Percentiles rank a stretch among this genome's conserved stretches.
phyloP scores from a whole-genome alignment of 2,797 vertebrate genomes.

The Cynodonichthys magdalenae region DNA sequence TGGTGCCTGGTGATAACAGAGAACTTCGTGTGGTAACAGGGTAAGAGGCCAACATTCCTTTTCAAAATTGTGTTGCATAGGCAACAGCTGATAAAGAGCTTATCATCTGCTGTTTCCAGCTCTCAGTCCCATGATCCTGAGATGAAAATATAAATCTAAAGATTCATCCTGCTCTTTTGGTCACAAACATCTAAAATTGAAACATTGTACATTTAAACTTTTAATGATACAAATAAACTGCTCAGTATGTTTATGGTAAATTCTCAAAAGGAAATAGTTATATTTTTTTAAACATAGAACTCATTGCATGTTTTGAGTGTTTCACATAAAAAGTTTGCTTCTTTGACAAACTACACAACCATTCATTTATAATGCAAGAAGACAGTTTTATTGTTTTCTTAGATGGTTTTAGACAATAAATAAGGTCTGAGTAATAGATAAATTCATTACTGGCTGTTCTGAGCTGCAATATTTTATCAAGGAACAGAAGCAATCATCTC shows the following conservation, averaged over 20 bases:
- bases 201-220: slow-evolving; percentile 1
- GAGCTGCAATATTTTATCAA: not conserved
- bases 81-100: slow-evolving; percentile 67
- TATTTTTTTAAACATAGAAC: too few species aligned
- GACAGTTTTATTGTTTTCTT: not conserved
- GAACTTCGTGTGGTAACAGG: slow-evolving; percentile 52
- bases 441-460: not conserved
- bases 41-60: slow-evolving; percentile 74
- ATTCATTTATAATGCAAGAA: not conserved
- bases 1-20: slow-evolving; percentile 43
- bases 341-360: too few species aligned
- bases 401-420: too few species aligned
- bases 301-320: too few species aligned
- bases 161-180: slow-evolving; percentile 25
- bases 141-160: slow-evolving; percentile 48
- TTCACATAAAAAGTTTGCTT: too few species aligned
- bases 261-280: not conserved
- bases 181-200: slow-evolving; percentile 3
- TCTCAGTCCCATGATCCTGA: slow-evolving; percentile 63
- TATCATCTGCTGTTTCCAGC: slow-evolving; percentile 58
- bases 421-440: too few species aligned
- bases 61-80: slow-evolving; percentile 62
- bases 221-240: not conserved
- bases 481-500: not conserved
- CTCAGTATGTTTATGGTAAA: not conserved